Percentiles rank a stretch among this genome's conserved stretches.
These are phyloP conservation scores for Lithophane ornitopus DNA, from an alignment of 2,888 invertebrate species.

Conservation along the genomic window DNA sequence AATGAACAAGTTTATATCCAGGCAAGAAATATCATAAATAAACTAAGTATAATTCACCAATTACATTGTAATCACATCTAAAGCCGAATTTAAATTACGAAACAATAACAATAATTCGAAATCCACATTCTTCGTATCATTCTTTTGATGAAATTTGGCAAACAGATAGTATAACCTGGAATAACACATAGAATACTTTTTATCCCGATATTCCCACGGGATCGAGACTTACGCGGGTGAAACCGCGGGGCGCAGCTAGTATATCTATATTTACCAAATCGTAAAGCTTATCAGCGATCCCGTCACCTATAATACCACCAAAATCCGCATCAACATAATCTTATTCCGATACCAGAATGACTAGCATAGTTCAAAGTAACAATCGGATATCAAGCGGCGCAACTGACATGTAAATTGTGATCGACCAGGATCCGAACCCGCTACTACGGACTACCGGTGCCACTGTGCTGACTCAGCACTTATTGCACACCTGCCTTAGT, in stretches of 20 bases:
- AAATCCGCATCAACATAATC: conserved; percentile 83
- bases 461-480: conserved; percentile 88
- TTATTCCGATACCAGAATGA: conserved; percentile 80
- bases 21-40: neutral
- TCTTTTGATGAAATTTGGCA: too few relatives aligned
- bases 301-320: conserved; percentile 66
- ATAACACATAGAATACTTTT: too few relatives aligned
- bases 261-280: conserved; percentile 16
- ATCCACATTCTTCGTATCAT: too few relatives aligned
- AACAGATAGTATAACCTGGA: too few relatives aligned
- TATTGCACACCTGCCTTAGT: conserved; percentile 85
- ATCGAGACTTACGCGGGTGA: too few relatives aligned
- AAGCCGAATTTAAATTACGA: too few relatives aligned
- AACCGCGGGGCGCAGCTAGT: too few relatives aligned
- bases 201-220: too few relatives aligned
- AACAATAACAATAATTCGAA: too few relatives aligned
- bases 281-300: conserved; percentile 49
- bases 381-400: conserved; percentile 89
- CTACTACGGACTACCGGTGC: conserved; percentile 89
- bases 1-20: neutral
- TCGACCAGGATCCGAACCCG: conserved; percentile 85
- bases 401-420: conserved; percentile 90
- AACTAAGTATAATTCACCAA: too few relatives aligned
- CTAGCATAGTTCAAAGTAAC: conserved; percentile 77
- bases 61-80: too few relatives aligned